These are phyloP conservation scores for Falcaria lacertinaria DNA, from an alignment of 2,888 invertebrate species.

Conservation along the genomic window DNA sequence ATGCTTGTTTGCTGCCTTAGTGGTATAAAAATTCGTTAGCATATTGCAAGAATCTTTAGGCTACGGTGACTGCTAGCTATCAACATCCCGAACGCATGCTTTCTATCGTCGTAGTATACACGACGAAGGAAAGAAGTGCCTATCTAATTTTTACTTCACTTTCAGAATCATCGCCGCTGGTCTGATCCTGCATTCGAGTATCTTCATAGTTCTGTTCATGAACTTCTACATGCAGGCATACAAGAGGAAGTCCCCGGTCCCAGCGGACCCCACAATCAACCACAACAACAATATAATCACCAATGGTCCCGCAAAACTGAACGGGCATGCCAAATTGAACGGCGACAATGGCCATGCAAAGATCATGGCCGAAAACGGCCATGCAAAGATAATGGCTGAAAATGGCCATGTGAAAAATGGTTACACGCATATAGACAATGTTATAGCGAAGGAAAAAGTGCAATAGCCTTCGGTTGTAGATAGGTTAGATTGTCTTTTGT, in stretches of 20 bases:
- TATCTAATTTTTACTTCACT: constrained; percentile 7
- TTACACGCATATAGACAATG: constrained; percentile 31
- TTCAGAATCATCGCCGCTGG: constrained; percentile 84
- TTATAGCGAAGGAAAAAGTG: constrained; percentile 56
- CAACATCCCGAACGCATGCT: no score
- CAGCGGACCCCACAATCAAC: constrained; percentile 36
- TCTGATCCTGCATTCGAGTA: constrained; percentile 87
- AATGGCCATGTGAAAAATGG: constrained; percentile 40
- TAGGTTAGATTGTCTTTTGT: constrained; percentile 18
- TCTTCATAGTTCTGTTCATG: constrained; percentile 94
- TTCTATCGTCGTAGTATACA: no score
- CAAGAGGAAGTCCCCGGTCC: constrained; percentile 45
- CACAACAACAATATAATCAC: constrained; percentile 31
- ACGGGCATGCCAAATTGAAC: constrained; percentile 19
- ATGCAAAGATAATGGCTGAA: constrained; percentile 11
- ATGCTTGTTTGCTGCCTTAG: no score
- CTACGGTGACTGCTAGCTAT: no score
- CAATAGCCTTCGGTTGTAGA: constrained; percentile 39
- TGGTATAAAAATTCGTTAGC: no score
- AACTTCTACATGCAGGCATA: constrained; percentile 95
- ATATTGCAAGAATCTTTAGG: no score
- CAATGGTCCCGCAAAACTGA: constrained; percentile 16
- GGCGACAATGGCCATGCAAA: constrained; percentile 8
- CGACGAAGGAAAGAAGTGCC: no score
- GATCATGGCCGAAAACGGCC: constrained; percentile 5